These are phyloP conservation scores for Gorsachius goisagi DNA, from an alignment of 2,113 vertebrate genomes.

Conservation along the genomic window DNA sequence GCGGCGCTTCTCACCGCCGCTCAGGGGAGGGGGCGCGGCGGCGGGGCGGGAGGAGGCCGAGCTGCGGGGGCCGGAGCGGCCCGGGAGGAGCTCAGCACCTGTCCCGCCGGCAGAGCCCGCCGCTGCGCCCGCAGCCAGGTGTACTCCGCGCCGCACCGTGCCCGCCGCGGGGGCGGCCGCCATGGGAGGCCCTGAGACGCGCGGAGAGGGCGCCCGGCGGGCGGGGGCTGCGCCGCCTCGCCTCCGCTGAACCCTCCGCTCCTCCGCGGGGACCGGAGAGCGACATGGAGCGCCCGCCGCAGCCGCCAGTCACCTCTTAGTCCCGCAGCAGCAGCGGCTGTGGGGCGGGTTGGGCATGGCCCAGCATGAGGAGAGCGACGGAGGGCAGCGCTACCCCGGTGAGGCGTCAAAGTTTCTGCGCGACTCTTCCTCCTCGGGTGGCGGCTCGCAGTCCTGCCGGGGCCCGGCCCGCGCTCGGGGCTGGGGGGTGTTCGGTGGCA, in stretches of 20 bases:
- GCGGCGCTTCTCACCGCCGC: not conserved
- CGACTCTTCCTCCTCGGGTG: not conserved
- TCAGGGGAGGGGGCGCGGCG: not conserved
- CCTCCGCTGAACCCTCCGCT: not conserved
- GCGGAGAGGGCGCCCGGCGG: not conserved
- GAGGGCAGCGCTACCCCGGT: constrained; percentile 36
- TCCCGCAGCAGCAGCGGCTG: not conserved
- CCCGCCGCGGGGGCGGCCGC: not conserved
- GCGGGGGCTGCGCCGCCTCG: not conserved
- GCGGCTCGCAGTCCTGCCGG: not conserved
- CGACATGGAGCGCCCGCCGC: not conserved
- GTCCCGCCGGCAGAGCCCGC: not conserved
- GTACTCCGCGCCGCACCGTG: not conserved
- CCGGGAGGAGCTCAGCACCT: not conserved
- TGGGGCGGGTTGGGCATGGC: constrained; percentile 36
- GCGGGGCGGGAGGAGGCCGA: not conserved
- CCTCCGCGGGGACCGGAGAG: not conserved
- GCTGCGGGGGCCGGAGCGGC: not conserved
- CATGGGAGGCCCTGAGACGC: not conserved
- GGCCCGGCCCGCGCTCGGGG: not conserved
- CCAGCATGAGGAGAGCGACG: constrained; percentile 15
- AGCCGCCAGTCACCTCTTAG: constrained; percentile 9
- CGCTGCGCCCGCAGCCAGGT: not conserved
- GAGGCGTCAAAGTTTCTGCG: not conserved
- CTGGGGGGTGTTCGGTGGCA: not conserved